Evolutionary conservation across 2,113 vertebrate species (phyloP), one percentile per base, ranked within the genome.

Genomic region (Zonotrichia leucophrys): DNA sequence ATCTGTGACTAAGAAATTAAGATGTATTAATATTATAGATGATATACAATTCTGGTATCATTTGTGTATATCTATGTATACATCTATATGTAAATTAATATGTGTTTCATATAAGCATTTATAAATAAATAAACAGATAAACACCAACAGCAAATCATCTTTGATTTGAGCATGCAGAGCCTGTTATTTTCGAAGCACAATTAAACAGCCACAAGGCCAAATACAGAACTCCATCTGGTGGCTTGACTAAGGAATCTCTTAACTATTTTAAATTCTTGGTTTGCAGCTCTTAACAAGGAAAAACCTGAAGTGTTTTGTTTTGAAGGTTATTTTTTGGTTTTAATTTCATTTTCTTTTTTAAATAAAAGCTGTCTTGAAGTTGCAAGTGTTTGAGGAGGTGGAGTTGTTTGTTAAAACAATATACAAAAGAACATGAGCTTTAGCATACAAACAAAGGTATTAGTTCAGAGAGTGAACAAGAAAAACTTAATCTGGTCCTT

Each of bases 221-320:
- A 88, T 27, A 56, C 33, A 83, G 68, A 89, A 92, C 92, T 93
- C 83, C 82, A 91, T 69, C 91, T 95, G 50, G 52, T 89, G 92
- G 92, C 23, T 64, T 91, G 27, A 82, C 39, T 59, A 69, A 37
- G 46, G 30, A 82, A 91, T 39, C 63, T 72, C 23, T 2, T 22
- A 11, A 30, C 33, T 46, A 33, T 18, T 83, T 83, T 49, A 33
- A 87, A 81, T 47, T 83, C 31, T 46, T 53, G 17, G 24, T 90
- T 74, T 77, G n/a, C 37, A 70, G 52, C 12, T 74, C 59, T 72
- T 66, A 59, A 55, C 3, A 78, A 28, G 11, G 55, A 74, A 58
- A 47, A 37, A 31, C 1, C 12, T n/a, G 19, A 20, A 49, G 6
- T 16, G 6, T 27, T 46, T 69, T 53, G 33, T n/a, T 83, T 49